These are phyloP conservation scores for Troilus luridus DNA, from an alignment of 2,888 invertebrate species.

Conservation along the genomic window DNA sequence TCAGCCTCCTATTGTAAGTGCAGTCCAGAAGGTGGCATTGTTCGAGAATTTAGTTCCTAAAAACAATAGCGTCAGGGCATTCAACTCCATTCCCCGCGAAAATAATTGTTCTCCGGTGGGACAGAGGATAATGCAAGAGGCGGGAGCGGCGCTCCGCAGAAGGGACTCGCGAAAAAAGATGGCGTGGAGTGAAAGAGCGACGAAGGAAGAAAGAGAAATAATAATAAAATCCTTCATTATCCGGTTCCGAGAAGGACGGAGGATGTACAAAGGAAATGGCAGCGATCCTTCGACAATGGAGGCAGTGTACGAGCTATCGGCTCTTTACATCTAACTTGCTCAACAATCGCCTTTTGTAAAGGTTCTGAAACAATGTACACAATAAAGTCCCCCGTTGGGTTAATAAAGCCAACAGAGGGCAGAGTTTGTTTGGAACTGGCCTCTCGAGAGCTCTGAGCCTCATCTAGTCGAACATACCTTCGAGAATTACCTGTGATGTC, in stretches of 20 bases:
- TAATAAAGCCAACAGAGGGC: conserved; percentile 22
- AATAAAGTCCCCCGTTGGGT: conserved; percentile 38
- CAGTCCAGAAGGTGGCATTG: conserved; percentile 41
- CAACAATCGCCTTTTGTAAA: conserved; percentile 53
- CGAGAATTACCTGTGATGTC: too few species aligned
- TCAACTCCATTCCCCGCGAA: conserved; percentile 23
- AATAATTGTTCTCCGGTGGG: not conserved
- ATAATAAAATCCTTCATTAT: conserved; percentile 55
- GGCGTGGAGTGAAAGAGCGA: not conserved
- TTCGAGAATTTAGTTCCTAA: not conserved
- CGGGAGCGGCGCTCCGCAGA: not conserved
- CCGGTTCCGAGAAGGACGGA: conserved; percentile 37
- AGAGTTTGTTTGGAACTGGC: not conserved
- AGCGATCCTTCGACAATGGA: conserved; percentile 27
- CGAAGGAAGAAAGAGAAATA: conserved; percentile 43
- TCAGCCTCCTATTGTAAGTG: not conserved
- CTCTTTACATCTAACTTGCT: conserved; percentile 51
- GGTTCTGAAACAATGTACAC: conserved; percentile 9
- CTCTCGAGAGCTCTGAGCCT: not conserved
- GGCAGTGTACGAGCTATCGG: conserved; percentile 35
- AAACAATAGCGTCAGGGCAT: conserved; percentile 18
- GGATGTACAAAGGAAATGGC: conserved; percentile 52
- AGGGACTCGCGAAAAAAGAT: not conserved
- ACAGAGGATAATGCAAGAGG: conserved; percentile 19
- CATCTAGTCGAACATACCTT: not conserved